A percentile compares a stretch with the other conserved stretches of the same genome.
Evolutionary conservation across 2,113 vertebrate genomes (phyloP).

Genomic region (Sclerurus mexicanus): DNA sequence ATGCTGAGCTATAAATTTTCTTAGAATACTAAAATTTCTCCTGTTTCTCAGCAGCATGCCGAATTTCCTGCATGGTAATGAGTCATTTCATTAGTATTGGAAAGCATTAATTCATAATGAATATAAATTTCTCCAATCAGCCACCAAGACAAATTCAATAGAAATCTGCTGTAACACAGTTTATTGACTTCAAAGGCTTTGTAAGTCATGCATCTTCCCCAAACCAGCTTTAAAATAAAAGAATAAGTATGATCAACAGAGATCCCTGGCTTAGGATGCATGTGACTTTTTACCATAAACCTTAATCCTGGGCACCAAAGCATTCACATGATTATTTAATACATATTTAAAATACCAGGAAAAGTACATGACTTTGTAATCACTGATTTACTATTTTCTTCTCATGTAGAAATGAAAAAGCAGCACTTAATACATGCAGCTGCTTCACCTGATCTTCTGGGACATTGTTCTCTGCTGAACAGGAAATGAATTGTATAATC

Average conservation of each 20-base stretch:
- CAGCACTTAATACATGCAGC: not conserved
- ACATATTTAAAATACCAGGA: slow-evolving; percentile 52
- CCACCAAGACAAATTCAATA: not conserved
- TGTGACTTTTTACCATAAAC: slow-evolving; percentile 34
- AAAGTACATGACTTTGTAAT: slow-evolving; percentile 6
- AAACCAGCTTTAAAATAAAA: not conserved
- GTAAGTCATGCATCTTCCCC: not conserved
- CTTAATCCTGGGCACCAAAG: not conserved
- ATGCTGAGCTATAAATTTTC: not conserved
- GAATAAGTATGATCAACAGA: not conserved
- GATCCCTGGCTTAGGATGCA: not conserved
- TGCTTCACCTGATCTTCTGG: not conserved
- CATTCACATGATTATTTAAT: slow-evolving; percentile 49
- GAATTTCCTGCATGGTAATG: not conserved
- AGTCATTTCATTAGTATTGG: not conserved
- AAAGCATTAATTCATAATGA: not conserved
- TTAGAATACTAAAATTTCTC: not conserved
- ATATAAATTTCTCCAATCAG: not conserved
- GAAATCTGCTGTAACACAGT: not conserved
- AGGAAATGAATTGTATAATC: not conserved
- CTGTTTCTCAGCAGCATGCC: not conserved
- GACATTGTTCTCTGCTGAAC: not conserved
- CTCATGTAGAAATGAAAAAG: rapidly evolving
- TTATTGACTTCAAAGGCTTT: not conserved
- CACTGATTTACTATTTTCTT: not conserved